Percentiles rank a stretch among this genome's conserved stretches.
Evolutionary conservation across 2,113 vertebrate genomes (phyloP).

Genomic region (Oncorhynchus tshawytscha): DNA sequence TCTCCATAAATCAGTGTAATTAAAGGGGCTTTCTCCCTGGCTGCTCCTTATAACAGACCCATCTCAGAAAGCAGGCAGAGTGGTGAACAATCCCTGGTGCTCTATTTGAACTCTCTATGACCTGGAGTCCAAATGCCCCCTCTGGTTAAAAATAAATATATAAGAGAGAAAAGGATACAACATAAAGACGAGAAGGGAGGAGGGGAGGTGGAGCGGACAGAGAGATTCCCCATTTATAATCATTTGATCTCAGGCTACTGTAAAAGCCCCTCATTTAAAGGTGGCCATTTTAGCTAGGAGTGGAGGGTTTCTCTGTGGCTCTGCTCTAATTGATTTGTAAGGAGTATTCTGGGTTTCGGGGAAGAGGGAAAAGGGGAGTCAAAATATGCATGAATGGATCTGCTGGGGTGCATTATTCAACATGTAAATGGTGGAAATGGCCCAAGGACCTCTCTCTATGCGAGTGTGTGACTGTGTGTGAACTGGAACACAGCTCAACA

Average conservation of each 20-base stretch:
- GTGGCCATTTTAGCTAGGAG: constrained; percentile 34
- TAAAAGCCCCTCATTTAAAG: constrained; percentile 32
- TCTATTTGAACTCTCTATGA: constrained; percentile 77
- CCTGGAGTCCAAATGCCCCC: constrained; percentile 51
- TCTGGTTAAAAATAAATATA: constrained; percentile 41
- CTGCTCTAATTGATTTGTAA: constrained; percentile 46
- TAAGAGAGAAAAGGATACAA: constrained; percentile 41
- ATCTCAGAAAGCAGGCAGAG: constrained; percentile 75
- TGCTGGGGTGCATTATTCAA: constrained; percentile 26
- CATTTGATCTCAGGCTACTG: constrained; percentile 33
- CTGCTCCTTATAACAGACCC: constrained; percentile 86
- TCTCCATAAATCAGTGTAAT: constrained; percentile 97
- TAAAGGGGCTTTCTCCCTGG: constrained; percentile 87
- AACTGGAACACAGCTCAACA: constrained; percentile 1
- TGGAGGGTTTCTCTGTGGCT: constrained; percentile 22
- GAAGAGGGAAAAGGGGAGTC: constrained; percentile 22
- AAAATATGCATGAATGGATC: constrained; percentile 8
- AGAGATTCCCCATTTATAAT: constrained; percentile 43
- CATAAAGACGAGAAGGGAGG: constrained; percentile 24
- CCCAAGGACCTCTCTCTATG: background rate
- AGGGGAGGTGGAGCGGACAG: constrained; percentile 10
- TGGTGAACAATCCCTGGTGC: constrained; percentile 76
- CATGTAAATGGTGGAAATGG: constrained; percentile 6
- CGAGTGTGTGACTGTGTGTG: background rate
- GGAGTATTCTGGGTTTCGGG: constrained; percentile 29